Conservation (phyloP, 2,797 vertebrate species). For the Menidia menidia region DNA sequence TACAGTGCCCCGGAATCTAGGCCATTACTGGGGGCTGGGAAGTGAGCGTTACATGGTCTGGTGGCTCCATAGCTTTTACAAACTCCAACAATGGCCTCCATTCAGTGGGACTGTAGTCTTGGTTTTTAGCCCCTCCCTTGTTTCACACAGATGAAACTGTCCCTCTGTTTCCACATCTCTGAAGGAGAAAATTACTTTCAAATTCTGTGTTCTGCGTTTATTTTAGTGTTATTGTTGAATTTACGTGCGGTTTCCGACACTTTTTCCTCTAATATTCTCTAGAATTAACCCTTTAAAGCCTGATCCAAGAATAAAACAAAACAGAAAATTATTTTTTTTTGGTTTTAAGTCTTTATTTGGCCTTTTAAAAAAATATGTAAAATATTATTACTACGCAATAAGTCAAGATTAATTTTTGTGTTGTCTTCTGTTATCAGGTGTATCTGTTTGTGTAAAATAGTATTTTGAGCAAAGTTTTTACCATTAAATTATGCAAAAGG, state of each 20-base stretch:
- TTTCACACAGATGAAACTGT: constrained; percentile 52
- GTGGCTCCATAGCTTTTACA: constrained; percentile 73
- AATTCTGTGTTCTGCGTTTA: not conserved
- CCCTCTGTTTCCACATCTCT: constrained; percentile 37
- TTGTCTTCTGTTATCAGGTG: no score
- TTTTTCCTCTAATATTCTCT: no score
- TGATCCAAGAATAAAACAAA: no score
- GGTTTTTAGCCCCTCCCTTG: constrained; percentile 50
- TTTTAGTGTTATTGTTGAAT: not conserved
- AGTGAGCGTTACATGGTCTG: constrained; percentile 75
- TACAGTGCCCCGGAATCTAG: constrained; percentile 67
- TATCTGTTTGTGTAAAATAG: no score
- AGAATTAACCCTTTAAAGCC: no score
- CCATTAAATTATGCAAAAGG: no score
- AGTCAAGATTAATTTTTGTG: no score
- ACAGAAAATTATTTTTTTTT: no score
- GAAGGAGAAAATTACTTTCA: not conserved
- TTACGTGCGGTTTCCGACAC: not conserved
- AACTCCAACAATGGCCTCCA: constrained; percentile 76
- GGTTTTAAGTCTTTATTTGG: no score
- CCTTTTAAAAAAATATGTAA: no score
- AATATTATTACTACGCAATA: no score
- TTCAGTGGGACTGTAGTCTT: constrained; percentile 65
- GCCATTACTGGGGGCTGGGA: constrained; percentile 70
- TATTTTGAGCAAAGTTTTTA: no score